These are phyloP conservation scores for Cebus imitator DNA, from an alignment of 2,113 vertebrate genomes.

Conservation along the genomic window DNA sequence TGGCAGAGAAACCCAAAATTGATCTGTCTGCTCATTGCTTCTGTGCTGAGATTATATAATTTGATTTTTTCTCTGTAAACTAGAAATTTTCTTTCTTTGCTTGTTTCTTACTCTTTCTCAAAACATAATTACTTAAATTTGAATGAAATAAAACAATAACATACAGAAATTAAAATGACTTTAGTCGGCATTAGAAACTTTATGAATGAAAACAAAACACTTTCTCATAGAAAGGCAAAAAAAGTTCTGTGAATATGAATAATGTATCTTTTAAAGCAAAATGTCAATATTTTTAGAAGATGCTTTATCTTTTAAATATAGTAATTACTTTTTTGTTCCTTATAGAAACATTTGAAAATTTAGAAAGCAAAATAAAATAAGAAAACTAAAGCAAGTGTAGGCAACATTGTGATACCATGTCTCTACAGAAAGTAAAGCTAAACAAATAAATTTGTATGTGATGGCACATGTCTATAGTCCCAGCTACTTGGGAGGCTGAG, in stretches of 20 bases:
- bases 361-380: not conserved
- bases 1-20: not conserved
- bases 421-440: too few species aligned
- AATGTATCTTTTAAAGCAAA: not conserved
- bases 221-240: not conserved
- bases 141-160: not conserved
- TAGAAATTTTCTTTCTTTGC: not conserved
- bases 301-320: not conserved
- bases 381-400: not conserved
- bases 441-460: too few species aligned
- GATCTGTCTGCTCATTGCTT: not conserved
- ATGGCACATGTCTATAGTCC: too few species aligned
- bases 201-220: not conserved
- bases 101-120: not conserved
- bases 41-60: not conserved
- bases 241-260: not conserved
- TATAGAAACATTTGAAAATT: not conserved
- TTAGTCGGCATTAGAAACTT: not conserved
- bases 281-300: not conserved
- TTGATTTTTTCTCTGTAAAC: not conserved
- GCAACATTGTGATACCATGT: too few species aligned
- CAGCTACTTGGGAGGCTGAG: too few species aligned
- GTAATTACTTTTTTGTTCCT: not conserved
- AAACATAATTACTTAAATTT: conserved; percentile 9
- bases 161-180: not conserved